Evolutionary conservation across 2,888 invertebrate species (phyloP).

Genomic region (Sinohyriopsis cumingii): DNA sequence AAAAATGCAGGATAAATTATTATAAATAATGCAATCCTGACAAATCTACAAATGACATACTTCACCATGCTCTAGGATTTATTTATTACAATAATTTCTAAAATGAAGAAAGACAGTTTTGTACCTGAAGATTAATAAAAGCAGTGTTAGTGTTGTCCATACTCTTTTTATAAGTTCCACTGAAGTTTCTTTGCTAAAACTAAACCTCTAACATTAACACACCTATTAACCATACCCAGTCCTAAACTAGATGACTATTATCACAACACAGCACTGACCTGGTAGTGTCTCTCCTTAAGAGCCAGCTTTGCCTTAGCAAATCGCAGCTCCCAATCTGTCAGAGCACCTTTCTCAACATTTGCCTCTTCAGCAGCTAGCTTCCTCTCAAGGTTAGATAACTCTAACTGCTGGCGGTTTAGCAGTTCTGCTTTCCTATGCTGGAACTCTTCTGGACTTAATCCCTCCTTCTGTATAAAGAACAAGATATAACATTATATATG

Average conservation of each 20-base stretch:
- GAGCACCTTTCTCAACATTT: constrained; percentile 55
- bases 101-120: too few species aligned
- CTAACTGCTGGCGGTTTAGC: constrained; percentile 64
- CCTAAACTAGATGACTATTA: neutral
- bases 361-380: constrained; percentile 55
- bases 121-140: too few species aligned
- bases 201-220: too few species aligned
- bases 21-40: too few species aligned
- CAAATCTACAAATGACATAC: too few species aligned
- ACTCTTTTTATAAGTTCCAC: too few species aligned
- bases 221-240: too few species aligned
- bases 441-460: constrained; percentile 61
- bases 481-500: neutral
- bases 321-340: constrained; percentile 67
- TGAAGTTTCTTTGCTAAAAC: too few species aligned
- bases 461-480: constrained; percentile 50
- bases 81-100: too few species aligned
- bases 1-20: too few species aligned
- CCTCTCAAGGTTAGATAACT: constrained; percentile 60
- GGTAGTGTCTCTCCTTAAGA: constrained; percentile 68
- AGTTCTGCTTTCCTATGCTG: constrained; percentile 57
- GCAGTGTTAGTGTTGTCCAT: too few species aligned
- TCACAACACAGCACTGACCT: constrained; percentile 42
- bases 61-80: too few species aligned
- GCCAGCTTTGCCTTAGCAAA: constrained; percentile 67